Conservation (phyloP, 2,113 vertebrate genomes). For the Furnarius figulus region DNA sequence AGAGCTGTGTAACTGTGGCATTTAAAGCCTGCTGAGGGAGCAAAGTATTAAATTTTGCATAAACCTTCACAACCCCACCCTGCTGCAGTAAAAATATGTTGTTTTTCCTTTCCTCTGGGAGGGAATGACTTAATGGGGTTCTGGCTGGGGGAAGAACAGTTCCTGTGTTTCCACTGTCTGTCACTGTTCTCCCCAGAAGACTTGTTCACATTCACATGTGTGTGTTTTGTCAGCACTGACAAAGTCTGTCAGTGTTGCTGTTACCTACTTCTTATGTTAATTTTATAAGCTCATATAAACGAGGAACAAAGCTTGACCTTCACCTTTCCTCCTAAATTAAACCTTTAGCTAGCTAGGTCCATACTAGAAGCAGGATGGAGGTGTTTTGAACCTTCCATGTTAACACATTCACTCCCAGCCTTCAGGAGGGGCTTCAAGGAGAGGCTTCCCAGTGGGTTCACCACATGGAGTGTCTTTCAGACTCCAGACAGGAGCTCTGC, state of each 20-base stretch:
- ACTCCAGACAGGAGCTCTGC: background rate
- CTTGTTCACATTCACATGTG: fast-evolving
- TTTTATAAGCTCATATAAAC: background rate
- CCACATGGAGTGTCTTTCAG: background rate
- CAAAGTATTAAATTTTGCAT: background rate
- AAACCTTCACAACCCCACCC: conserved; percentile 16
- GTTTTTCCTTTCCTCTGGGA: conserved; percentile 15
- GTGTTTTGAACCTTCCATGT: background rate
- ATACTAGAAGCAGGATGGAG: background rate
- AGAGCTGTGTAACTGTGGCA: background rate
- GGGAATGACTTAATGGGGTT: background rate
- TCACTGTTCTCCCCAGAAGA: background rate
- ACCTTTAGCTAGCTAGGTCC: background rate
- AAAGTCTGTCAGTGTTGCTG: background rate
- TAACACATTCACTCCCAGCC: background rate
- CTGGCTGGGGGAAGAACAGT: background rate
- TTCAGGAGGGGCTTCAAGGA: too few relatives aligned
- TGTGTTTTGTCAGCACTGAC: background rate
- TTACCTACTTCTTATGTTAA: background rate
- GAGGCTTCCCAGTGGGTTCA: background rate
- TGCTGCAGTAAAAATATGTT: conserved; percentile 13
- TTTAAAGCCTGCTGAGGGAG: conserved; percentile 18
- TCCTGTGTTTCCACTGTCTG: background rate
- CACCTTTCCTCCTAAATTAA: background rate
- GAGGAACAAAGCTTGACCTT: background rate